phyloP scores from a whole-genome alignment of 2,888 invertebrate genomes.

The Noctua fimbriata region DNA sequence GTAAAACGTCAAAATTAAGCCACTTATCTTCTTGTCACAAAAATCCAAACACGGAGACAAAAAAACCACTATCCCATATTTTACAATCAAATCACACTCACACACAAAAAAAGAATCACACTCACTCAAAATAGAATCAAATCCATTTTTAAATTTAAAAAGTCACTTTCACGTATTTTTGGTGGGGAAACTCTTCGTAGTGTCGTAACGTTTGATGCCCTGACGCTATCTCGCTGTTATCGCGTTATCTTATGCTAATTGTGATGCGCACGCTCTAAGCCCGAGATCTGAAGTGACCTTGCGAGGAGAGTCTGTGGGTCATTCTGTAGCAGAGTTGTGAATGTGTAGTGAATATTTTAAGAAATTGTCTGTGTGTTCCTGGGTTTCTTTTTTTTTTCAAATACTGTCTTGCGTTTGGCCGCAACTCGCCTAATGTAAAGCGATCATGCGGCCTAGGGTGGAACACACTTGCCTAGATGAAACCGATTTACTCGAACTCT shows the following conservation, averaged over 20 bases:
- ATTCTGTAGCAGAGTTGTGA: constrained; percentile 57
- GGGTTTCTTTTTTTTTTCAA: no score
- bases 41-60: not conserved
- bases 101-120: constrained; percentile 2
- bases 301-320: constrained; percentile 53
- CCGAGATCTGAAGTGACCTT: constrained; percentile 70
- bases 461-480: no score
- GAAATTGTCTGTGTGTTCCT: not conserved
- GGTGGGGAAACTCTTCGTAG: constrained; percentile 29
- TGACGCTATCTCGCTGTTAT: constrained; percentile 66
- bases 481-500: no score
- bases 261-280: constrained; percentile 71
- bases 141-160: not conserved
- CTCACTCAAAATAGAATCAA: not conserved
- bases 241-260: constrained; percentile 71
- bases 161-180: constrained; percentile 52
- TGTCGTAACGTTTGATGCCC: constrained; percentile 55
- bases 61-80: constrained; percentile 19
- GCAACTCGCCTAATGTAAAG: no score
- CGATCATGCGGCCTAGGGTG: no score
- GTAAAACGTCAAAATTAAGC: not conserved
- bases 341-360: not conserved
- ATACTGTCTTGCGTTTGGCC: no score
- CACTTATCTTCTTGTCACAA: not conserved
- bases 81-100: constrained; percentile 13